phyloP scores from a whole-genome alignment of 2,797 vertebrate species.

The Synanceia verrucosa region DNA sequence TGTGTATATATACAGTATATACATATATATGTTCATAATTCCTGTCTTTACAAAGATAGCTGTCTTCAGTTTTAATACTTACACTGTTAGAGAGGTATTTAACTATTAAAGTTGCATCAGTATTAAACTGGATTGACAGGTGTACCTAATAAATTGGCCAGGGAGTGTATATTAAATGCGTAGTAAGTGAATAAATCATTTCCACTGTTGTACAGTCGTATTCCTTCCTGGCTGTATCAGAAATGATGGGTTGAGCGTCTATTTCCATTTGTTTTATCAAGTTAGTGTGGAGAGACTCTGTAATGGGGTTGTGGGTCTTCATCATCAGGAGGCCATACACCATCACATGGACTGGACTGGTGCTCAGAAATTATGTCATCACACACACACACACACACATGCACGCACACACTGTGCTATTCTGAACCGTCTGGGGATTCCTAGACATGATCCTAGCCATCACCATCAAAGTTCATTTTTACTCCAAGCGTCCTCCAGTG shows the following conservation, averaged over 20 bases:
- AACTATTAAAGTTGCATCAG: not conserved
- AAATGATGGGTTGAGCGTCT: constrained; percentile 13
- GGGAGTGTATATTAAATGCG: not conserved
- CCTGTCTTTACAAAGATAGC: not conserved
- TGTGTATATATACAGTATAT: no score
- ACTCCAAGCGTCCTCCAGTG: constrained; percentile 66
- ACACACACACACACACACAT: constrained; percentile 13
- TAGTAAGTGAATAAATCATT: not conserved
- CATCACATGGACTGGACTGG: constrained; percentile 27
- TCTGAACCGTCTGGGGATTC: constrained; percentile 64
- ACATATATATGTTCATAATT: no score
- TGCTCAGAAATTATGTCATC: constrained; percentile 42
- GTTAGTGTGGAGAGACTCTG: constrained; percentile 32
- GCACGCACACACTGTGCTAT: constrained; percentile 36
- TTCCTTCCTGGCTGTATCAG: not conserved
- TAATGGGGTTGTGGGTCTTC: constrained; percentile 25
- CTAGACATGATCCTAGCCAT: constrained; percentile 72
- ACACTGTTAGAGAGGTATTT: not conserved
- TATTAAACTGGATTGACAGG: not conserved
- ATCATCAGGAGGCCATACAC: constrained; percentile 21
- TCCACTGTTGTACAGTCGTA: no score
- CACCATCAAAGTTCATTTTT: constrained; percentile 70
- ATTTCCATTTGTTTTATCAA: constrained; percentile 36
- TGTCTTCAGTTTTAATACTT: not conserved
- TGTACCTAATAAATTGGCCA: not conserved